Evolutionary conservation across 2,888 invertebrate species (phyloP).

Genomic region (Thymelicus lineola): DNA sequence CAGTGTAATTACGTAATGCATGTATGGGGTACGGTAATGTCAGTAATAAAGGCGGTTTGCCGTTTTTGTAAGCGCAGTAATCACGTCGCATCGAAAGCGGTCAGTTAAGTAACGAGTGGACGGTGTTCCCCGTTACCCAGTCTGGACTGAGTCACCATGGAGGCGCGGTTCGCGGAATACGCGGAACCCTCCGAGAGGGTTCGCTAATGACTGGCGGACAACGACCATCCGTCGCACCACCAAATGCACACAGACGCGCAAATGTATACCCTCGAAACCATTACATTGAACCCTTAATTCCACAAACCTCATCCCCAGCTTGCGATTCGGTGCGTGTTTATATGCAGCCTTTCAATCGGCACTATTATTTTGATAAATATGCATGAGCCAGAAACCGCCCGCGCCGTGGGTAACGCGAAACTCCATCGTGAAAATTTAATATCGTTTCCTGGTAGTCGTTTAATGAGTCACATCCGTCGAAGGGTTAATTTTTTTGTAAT

Average conservation of each 20-base stretch:
- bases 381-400: conserved; percentile 80
- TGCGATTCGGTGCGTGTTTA: conserved; percentile 79
- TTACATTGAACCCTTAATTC: conserved; percentile 73
- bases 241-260: conserved; percentile 64
- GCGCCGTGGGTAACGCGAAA: conserved; percentile 77
- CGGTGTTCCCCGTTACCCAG: conserved; percentile 65
- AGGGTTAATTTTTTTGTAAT: conserved; percentile 80
- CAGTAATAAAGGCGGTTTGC: conserved; percentile 20
- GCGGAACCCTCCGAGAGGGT: conserved; percentile 72
- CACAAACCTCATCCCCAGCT: conserved; percentile 58
- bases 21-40: conserved; percentile 23
- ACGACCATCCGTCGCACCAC: conserved; percentile 60
- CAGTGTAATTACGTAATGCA: conserved; percentile 17
- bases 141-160: conserved; percentile 37
- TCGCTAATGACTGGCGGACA: conserved; percentile 79
- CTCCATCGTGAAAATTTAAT: conserved; percentile 84
- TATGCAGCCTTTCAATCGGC: conserved; percentile 84
- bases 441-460: conserved; percentile 79
- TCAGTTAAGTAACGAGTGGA: conserved; percentile 58
- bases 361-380: conserved; percentile 85
- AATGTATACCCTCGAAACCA: conserved; percentile 76
- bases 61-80: conserved; percentile 46
- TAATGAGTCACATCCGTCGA: conserved; percentile 83
- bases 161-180: conserved; percentile 72
- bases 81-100: conserved; percentile 63